A percentile compares a stretch with the other conserved stretches of the same genome.
Conservation (phyloP, 2,113 vertebrate genomes). For the Boleophthalmus pectinirostris region DNA sequence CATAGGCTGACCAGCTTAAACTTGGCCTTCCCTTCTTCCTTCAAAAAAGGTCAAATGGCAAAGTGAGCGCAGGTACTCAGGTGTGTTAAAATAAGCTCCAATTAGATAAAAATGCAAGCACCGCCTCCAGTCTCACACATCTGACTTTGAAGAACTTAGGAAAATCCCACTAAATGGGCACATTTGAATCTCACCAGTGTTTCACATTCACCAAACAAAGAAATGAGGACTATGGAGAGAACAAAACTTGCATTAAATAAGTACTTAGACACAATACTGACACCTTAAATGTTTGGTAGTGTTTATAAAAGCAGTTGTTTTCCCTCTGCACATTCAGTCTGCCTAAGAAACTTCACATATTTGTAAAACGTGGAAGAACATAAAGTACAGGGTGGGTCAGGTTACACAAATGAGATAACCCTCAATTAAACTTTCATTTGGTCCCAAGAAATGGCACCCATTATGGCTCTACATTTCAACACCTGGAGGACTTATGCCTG, state of each 20-base stretch:
- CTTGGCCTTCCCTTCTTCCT: constrained; percentile 60
- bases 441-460: background rate
- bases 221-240: constrained; percentile 14
- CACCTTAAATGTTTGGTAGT: background rate
- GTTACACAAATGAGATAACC: background rate
- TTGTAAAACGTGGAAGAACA: background rate
- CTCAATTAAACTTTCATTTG: background rate
- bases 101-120: constrained; percentile 69
- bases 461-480: background rate
- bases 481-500: background rate
- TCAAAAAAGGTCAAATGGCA: constrained; percentile 72
- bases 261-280: background rate
- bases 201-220: constrained; percentile 8
- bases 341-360: background rate
- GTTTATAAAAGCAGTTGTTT: background rate
- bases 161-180: constrained; percentile 28
- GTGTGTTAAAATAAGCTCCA: constrained; percentile 67
- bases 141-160: constrained; percentile 45
- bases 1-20: constrained; percentile 54
- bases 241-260: background rate
- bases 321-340: background rate
- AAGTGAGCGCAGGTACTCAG: constrained; percentile 68
- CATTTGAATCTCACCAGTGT: constrained; percentile 21
- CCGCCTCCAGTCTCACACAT: constrained; percentile 54
- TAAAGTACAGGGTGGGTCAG: background rate